Evolutionary conservation across 2,888 invertebrate species (phyloP).

Genomic region (Therioaphis trifolii): DNA sequence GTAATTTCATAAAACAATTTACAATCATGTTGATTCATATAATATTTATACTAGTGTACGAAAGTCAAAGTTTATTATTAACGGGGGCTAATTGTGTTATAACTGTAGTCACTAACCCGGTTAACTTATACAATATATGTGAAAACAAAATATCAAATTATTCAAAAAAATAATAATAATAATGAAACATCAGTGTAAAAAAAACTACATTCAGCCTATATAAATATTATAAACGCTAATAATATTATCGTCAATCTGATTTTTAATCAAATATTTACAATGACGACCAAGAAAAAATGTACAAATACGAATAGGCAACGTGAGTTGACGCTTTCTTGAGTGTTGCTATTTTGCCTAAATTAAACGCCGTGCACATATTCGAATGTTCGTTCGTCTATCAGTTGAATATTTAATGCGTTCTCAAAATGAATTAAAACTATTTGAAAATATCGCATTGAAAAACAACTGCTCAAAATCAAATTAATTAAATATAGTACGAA

Average conservation of each 20-base stretch:
- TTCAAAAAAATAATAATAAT: too few relatives aligned
- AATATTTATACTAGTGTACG: too few relatives aligned
- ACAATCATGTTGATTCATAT: too few relatives aligned
- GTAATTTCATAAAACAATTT: too few relatives aligned
- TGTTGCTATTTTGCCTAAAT: not conserved
- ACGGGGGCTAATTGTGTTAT: not conserved
- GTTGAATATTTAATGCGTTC: too few relatives aligned
- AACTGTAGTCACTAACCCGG: not conserved
- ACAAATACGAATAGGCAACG: not conserved
- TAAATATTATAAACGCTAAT: too few relatives aligned
- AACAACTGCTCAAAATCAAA: constrained; percentile 23
- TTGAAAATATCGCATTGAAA: not conserved
- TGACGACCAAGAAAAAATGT: too few relatives aligned
- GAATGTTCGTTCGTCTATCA: too few relatives aligned
- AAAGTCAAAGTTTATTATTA: not conserved
- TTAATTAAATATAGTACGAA: constrained; percentile 39
- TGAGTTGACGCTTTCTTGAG: not conserved
- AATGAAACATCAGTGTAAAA: too few relatives aligned
- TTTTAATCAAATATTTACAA: too few relatives aligned
- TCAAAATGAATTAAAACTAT: not conserved
- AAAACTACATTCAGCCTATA: too few relatives aligned
- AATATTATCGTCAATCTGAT: too few relatives aligned
- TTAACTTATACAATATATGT: not conserved
- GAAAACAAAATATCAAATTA: not conserved
- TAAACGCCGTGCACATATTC: not conserved